Evolutionary conservation across 1,140 invertebrate species (phyloP).

Genomic region (Halictus rubicundus): DNA sequence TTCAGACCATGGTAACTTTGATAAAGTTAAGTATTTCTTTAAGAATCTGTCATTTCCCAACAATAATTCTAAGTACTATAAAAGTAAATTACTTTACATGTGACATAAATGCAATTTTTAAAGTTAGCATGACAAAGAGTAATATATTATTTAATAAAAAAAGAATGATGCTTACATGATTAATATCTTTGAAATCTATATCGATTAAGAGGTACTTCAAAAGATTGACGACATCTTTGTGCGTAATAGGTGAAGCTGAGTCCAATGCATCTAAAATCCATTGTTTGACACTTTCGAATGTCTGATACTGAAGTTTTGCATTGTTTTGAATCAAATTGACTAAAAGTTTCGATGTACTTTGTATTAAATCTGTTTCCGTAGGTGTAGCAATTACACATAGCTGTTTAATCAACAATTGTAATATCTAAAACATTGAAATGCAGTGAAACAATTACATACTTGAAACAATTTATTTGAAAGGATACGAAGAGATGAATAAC

Average conservation of each 20-base stretch:
- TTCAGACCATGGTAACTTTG: slow-evolving; percentile 66
- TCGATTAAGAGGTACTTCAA: slow-evolving; percentile 67
- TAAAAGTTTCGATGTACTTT: slow-evolving; percentile 77
- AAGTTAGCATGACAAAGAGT: slow-evolving; percentile 11
- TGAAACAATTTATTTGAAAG: slow-evolving; percentile 6
- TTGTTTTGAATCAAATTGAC: slow-evolving; percentile 73
- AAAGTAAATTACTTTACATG: slow-evolving; percentile 38
- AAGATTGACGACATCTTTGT: slow-evolving; percentile 63
- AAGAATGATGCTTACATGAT: slow-evolving; percentile 60
- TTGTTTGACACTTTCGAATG: slow-evolving; percentile 68
- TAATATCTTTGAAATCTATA: slow-evolving; percentile 61
- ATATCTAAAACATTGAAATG: slow-evolving; percentile 69
- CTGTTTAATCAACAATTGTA: slow-evolving; percentile 76
- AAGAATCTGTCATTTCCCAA: slow-evolving; percentile 63
- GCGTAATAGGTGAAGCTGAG: slow-evolving; percentile 52
- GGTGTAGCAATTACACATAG: slow-evolving; percentile 74
- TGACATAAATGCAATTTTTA: slow-evolving; percentile 36
- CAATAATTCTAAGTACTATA: slow-evolving; percentile 69
- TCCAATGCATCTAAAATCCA: slow-evolving; percentile 76
- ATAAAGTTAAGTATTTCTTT: slow-evolving; percentile 56
- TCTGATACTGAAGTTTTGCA: slow-evolving; percentile 70
- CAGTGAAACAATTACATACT: neutral
- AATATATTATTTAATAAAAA: slow-evolving; percentile 10
- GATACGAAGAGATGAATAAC: neutral
- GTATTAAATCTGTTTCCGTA: slow-evolving; percentile 74